These are phyloP conservation scores for Silurus meridionalis DNA, from an alignment of 2,113 vertebrate genomes.

Conservation along the genomic window DNA sequence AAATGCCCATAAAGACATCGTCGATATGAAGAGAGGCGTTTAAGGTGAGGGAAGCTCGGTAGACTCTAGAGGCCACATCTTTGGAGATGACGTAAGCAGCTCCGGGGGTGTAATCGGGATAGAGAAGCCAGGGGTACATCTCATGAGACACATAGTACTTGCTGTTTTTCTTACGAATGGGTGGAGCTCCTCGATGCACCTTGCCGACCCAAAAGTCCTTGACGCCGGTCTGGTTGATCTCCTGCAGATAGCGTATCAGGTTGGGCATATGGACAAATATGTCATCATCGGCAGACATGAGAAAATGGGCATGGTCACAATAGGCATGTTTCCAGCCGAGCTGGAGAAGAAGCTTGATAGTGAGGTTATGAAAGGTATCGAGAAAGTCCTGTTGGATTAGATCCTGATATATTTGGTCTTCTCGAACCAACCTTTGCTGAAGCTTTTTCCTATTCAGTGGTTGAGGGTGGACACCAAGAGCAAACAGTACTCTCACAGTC, in stretches of 20 bases:
- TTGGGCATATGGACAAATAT: conserved; percentile 96
- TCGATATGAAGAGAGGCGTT: conserved; percentile 93
- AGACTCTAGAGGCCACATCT: conserved; percentile 85
- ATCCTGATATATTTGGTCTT: conserved; percentile 78
- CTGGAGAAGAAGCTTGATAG: conserved; percentile 90
- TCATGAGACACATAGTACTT: conserved; percentile 91
- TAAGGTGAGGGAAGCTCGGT: conserved; percentile 83
- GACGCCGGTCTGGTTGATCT: conserved; percentile 67
- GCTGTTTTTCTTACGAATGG: conserved; percentile 81
- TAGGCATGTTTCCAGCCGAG: conserved; percentile 86
- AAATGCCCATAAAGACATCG: conserved; percentile 97
- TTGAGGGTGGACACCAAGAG: conserved; percentile 71
- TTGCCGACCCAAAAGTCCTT: conserved; percentile 89
- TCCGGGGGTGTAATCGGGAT: conserved; percentile 94
- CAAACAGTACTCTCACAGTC: conserved; percentile 88
- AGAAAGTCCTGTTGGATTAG: conserved; percentile 92
- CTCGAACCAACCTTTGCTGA: conserved; percentile 73
- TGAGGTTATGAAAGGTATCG: conserved; percentile 95
- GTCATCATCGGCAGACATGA: conserved; percentile 95
- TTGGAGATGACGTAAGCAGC: conserved; percentile 87
- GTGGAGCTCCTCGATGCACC: conserved; percentile 86
- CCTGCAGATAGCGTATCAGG: conserved; percentile 84
- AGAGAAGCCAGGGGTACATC: conserved; percentile 90
- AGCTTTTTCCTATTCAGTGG: conserved; percentile 44
- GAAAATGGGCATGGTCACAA: conserved; percentile 86